Base-by-base conservation (phyloP, 2,888 invertebrate genomes). In the Ctena decussata region DNA sequence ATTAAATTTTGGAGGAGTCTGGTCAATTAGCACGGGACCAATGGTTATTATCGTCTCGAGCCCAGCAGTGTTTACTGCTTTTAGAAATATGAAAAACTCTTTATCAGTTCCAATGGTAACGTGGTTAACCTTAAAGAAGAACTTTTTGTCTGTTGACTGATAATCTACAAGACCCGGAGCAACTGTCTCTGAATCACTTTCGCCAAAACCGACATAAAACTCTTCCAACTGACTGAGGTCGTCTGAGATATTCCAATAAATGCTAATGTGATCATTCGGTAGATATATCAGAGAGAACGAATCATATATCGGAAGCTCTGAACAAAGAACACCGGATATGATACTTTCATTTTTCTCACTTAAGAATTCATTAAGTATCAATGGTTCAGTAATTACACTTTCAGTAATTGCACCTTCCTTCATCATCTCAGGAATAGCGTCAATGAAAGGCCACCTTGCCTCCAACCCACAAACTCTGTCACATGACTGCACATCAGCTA, bases 1-100 rank as follows among this genome's bases (percentile, higher is more conserved):
- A 6, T 71, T 46, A 35, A 77, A 80, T 12, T 35, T 1, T 15
- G 92, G 92, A 2, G 92, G 89, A 0, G 91, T 89, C 57, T 91
- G 87, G 73, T 92, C 91, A 37, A 90, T 84, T 3, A 90, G 32
- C 6, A 91, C 44, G 21, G 92, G 91, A 8, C 91, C 92, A 37
- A 90, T 60, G 0, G 78, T 21, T 15, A 65, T 74, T 0, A 82
- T 69, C 1, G 46, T 79, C 32, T 83, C 65, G 30, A 89, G 24
- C 1, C 85, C 84, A 18, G 91, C 92, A 75, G 89, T 91, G 77
- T 91, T 92, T 12, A 78, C 57, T 12, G 84, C 77, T 69, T 81
- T 85, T 0, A 91, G 78, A 32, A 89, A 85, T 3, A 87, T 60
- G 74, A 82, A 91, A 21, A 92, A 85, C 11, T 35, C 32, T 46